Conservation (phyloP, 1,140 invertebrate species). For the Drosophila virilis region DNA sequence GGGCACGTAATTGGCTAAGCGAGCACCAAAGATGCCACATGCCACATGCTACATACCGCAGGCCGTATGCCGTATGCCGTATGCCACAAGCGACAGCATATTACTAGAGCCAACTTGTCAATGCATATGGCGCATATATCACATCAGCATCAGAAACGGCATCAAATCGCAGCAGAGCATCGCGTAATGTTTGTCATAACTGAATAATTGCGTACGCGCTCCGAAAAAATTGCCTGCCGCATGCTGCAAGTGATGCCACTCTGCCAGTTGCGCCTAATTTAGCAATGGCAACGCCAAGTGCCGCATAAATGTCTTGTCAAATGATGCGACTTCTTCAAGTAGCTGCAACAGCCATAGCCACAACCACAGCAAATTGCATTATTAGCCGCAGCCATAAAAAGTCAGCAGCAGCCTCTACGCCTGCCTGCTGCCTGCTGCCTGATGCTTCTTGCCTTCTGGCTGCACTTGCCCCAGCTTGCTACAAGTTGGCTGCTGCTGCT, state of each 20-base stretch:
- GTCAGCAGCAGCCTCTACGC: constrained; percentile 48
- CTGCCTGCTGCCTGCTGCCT: constrained; percentile 4
- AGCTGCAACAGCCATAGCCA: constrained; percentile 27
- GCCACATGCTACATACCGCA: background rate
- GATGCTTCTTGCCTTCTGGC: background rate
- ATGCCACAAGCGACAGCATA: constrained; percentile 47
- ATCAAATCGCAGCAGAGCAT: constrained; percentile 3
- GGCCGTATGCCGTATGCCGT: constrained; percentile 20
- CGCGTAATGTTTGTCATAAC: constrained; percentile 71
- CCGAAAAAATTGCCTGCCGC: constrained; percentile 25
- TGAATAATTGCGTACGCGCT: constrained; percentile 66
- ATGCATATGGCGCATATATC: constrained; percentile 57
- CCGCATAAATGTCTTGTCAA: constrained; percentile 81
- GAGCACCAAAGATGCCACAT: constrained; percentile 25
- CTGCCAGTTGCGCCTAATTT: constrained; percentile 74
- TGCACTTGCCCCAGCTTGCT: constrained; percentile 1
- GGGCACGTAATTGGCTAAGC: constrained; percentile 30
- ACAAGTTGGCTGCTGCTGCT: background rate
- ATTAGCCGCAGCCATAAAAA: constrained; percentile 79
- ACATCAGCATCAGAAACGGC: constrained; percentile 39
- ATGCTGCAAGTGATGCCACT: constrained; percentile 39
- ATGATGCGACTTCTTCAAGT: constrained; percentile 73
- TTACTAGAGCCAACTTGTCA: constrained; percentile 59
- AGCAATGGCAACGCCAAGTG: constrained; percentile 77
- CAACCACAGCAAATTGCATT: constrained; percentile 74